Conservation (phyloP, 2,888 invertebrate genomes). For the Petrolisthes cinctipes region DNA sequence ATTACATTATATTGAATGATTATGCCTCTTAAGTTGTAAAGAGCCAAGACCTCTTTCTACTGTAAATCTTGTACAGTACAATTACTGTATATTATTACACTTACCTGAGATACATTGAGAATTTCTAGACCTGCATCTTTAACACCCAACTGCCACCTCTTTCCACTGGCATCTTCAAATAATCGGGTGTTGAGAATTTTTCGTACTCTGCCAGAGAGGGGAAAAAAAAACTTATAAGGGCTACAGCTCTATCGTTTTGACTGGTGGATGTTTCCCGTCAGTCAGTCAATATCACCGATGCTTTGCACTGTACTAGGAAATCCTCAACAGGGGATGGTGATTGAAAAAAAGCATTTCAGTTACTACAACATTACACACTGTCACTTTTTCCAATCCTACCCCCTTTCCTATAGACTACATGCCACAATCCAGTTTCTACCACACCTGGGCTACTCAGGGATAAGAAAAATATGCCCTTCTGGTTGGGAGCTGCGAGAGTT, state of each 20-base stretch:
- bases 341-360: neutral
- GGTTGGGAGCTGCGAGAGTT: too few species aligned
- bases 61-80: too few species aligned
- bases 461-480: too few species aligned
- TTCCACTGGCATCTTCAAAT: conserved; percentile 82
- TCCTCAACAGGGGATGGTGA: neutral
- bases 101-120: conserved; percentile 70
- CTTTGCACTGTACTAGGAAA: neutral
- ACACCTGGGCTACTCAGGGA: too few species aligned
- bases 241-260: neutral
- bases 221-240: conserved; percentile 10
- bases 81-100: too few species aligned
- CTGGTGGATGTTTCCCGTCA: neutral
- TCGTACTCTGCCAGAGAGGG: conserved; percentile 74
- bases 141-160: conserved; percentile 84
- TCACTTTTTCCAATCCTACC: too few species aligned
- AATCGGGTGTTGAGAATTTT: conserved; percentile 85
- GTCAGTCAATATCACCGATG: neutral
- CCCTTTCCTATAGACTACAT: too few species aligned
- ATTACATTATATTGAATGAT: too few species aligned
- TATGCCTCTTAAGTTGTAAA: too few species aligned
- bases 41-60: too few species aligned
- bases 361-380: too few species aligned
- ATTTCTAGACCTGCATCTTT: conserved; percentile 74
- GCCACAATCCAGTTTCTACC: too few species aligned